phyloP scores from a whole-genome alignment of 2,113 vertebrate species.

The Eclectus roratus region DNA sequence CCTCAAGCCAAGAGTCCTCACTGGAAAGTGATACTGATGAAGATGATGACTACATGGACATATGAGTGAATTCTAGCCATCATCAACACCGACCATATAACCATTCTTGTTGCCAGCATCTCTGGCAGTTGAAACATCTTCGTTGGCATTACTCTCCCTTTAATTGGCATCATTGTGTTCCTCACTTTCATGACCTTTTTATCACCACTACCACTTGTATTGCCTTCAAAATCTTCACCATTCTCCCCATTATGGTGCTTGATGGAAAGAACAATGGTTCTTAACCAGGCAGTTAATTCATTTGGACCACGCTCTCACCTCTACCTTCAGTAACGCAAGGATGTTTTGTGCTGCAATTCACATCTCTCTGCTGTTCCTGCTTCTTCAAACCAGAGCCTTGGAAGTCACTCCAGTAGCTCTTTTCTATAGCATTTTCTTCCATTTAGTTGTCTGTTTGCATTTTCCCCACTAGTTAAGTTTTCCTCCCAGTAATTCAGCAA shows the following conservation, averaged over 20 bases:
- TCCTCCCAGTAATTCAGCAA: neutral
- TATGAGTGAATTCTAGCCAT: constrained; percentile 76
- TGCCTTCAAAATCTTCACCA: constrained; percentile 40
- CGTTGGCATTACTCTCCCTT: constrained; percentile 51
- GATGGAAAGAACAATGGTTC: neutral
- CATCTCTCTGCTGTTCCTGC: constrained; percentile 14
- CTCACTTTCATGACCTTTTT: constrained; percentile 34
- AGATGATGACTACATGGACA: constrained; percentile 96
- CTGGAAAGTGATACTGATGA: constrained; percentile 96
- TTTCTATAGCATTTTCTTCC: neutral
- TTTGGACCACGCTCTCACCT: neutral
- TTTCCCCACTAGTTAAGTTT: constrained; percentile 8
- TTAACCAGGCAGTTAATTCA: neutral
- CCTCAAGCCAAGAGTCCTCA: constrained; percentile 96
- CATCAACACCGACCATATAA: constrained; percentile 39
- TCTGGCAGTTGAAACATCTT: constrained; percentile 37
- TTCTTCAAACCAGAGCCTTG: constrained; percentile 23
- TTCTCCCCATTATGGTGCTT: constrained; percentile 55
- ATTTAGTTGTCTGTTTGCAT: neutral
- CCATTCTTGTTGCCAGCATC: constrained; percentile 33
- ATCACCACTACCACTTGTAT: constrained; percentile 29
- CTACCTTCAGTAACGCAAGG: neutral
- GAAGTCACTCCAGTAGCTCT: neutral
- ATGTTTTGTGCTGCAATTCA: constrained; percentile 21
- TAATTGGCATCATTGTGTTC: constrained; percentile 10